phyloP scores from a whole-genome alignment of 2,888 invertebrate species.

The Ornithoptera alexandrae region DNA sequence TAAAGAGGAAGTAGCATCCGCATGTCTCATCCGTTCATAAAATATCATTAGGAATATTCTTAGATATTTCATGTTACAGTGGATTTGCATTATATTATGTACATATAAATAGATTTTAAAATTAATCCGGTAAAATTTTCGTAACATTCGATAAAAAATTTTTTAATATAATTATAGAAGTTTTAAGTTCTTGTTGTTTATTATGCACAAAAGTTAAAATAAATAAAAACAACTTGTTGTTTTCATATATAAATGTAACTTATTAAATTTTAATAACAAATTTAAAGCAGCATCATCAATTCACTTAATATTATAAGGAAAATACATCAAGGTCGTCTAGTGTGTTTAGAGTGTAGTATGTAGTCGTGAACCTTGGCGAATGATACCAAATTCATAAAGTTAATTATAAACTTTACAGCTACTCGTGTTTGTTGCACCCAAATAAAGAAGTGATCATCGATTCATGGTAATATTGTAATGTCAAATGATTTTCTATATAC shows the following conservation, averaged over 20 bases:
- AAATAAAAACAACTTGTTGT: neutral
- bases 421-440: constrained; percentile 16
- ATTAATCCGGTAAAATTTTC: too few species aligned
- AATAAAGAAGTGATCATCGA: constrained; percentile 25
- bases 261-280: neutral
- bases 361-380: constrained; percentile 18
- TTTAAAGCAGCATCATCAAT: neutral
- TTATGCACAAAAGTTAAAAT: too few species aligned
- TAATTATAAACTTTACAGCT: constrained; percentile 4
- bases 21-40: too few species aligned
- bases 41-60: too few species aligned
- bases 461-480: constrained; percentile 3
- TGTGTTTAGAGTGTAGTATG: neutral
- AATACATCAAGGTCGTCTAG: constrained; percentile 19
- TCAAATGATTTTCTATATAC: too few species aligned
- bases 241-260: neutral
- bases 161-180: too few species aligned
- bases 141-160: too few species aligned
- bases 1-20: too few species aligned
- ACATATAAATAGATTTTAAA: too few species aligned
- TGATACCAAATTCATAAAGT: constrained; percentile 25
- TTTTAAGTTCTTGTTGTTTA: too few species aligned
- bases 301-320: constrained; percentile 21
- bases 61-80: too few species aligned
- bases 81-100: too few species aligned